Base-by-base conservation (phyloP, 2,888 invertebrate species). In the Eupithecia tripunctaria region DNA sequence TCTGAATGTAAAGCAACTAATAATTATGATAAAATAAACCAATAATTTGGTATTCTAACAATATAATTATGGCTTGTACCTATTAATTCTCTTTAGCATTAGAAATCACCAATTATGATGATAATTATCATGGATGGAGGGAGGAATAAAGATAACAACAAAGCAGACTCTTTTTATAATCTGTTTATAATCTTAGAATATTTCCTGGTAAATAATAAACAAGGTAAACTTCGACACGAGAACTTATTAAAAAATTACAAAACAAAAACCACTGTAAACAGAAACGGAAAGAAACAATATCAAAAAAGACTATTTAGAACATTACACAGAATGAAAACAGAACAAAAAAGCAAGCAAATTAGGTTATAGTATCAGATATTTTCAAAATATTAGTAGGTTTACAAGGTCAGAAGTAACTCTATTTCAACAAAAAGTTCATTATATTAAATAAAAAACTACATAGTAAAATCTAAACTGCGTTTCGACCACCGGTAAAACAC, bases 401-500 rank as follows among this genome's bases (percentile, higher is more conserved):
- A 36, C 8, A 36, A 36, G 8, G 36, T 36, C 36, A 8, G 36
- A 36, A 36, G 5, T 32, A 32, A 32, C 10, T 36, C 1, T 36
- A 36, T 10, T 7, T 36, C 6, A 36, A 7, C 7, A 7, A 36
- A 7, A 36, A 36, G 1, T 8, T 7, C 7, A 36, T 36, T 10
- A 41, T 41, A 41, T 41, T 32, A 32, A 32, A 32, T 32, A 0
- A 3, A 32, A 32, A 32, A 32, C 4, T 32, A 32, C 5, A 32
- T 4, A 4, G 32, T 32, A 32, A 41, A 41, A 41, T 18, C 15
- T 21, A 51, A 51, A n/a, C n/a, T 64, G 21, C 64, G 7, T 41
- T 36, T 36, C 64, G 29, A 69, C 29, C 71, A 60, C 14, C 67
- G 25, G 68, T 36, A 74, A 71, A 41, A 79, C 82, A 83, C 84